Base-by-base conservation (phyloP, 2,113 vertebrate genomes). In the Accipiter cooperii region DNA sequence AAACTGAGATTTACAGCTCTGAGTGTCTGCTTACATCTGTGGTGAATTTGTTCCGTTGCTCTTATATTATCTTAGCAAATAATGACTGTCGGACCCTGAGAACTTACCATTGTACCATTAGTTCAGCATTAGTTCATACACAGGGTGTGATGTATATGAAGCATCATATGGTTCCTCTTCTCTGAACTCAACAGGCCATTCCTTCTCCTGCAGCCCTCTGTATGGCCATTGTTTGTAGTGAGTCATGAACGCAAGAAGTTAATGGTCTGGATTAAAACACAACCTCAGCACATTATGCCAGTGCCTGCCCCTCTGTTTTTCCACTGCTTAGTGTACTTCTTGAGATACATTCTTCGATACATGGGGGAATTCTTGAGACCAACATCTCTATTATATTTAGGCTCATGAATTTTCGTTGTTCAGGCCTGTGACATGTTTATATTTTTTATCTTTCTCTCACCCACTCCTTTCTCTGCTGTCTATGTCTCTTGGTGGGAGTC, bases 241-340 rank as follows among this genome's bases (percentile, higher is more conserved):
- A 75, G 34, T 47, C 1, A 9, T 24, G 4, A 75, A 60, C 0
- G 0, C 20, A 79, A 79, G 8, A 70, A 25, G 25, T 84, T 69
- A 55, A 33, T 55, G 24, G 15, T 10, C 40, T 63, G 36, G 24
- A 49, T 52, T 76, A 19, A 36, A 15, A 38, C 33, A 46, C 10
- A 69, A 13, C 14, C 47, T 91, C 2, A 1, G 40, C 29, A 57
- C 13, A 17, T 86, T 36, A 33, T 3, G 1, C 25, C 0, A 3
- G 20, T 63, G 55, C 40, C 36, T 29, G 13, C 33, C 13, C 10
- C 21, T 57, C 38, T 74, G 14, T 20, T 49, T 87, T 83, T 29
- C 28, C 47, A 29, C 34, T 86, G 36, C 33, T 40, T 36, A 38
- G 18, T 25, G 9, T 40, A 26, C n/a, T 64, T 80, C 13, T 17